Evolutionary conservation across 2,888 invertebrate species (phyloP), one percentile per base, ranked within the genome.

Genomic region (Patella depressa): DNA sequence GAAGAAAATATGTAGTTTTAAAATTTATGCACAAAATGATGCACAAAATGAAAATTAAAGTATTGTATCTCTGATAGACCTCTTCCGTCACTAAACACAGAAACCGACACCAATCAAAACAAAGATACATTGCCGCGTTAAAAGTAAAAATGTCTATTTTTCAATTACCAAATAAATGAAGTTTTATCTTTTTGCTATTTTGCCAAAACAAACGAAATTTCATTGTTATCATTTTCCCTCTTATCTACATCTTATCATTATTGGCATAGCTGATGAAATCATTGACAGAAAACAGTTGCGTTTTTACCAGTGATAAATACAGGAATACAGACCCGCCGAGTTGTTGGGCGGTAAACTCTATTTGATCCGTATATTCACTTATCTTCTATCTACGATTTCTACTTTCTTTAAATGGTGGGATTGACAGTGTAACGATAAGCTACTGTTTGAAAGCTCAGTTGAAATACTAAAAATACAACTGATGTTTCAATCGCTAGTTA

Each of bases 201-300:
- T 65, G 65, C 65, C 65, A 65, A 65, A 65, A 65, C 24, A 65
- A 65, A 65, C 65, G 65, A 65, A 65, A 65, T 65, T 65, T 65
- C 24, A 11, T 65, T 24, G 65, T 65, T 65, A 65, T 65, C 65
- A 65, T 24, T 65, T 65, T 65, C 17, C 19, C 24, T 65, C 65
- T 24, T 65, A 65, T 65, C 65, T 19, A 65, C 19, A 65, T 65
- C 65, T 65, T 65, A 65, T 65, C 65, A 65, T 65, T 65, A 65
- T 65, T 65, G 65, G 65, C 65, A 65, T 65, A 65, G 65, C 65
- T 65, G 65, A 65, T 65, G 65, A 65, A 65, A 65, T n/a, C 45
- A 24, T 24, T 24, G 65, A 65, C 65, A 24, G 19, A 65, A 65
- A 65, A 65, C 65, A 65, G 65, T 65, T 65, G 65, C 65, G 19